A percentile compares a stretch with the other conserved stretches of the same genome.
phyloP scores from a whole-genome alignment of 2,888 invertebrate species.

The Lapara coniferarum region DNA sequence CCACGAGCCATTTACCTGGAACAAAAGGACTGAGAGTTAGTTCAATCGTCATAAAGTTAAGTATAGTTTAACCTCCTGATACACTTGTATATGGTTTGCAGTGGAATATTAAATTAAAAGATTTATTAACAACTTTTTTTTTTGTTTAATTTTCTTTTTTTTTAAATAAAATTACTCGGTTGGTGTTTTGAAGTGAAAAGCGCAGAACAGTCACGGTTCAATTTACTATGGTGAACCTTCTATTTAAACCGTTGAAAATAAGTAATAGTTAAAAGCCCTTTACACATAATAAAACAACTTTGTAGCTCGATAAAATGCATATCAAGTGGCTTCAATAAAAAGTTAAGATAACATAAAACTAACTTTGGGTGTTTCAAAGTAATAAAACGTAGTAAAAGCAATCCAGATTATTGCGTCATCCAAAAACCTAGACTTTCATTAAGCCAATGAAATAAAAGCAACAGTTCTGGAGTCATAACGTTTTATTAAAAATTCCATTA shows the following conservation, averaged over 20 bases:
- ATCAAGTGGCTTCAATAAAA: neutral
- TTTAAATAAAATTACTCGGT: too few relatives aligned
- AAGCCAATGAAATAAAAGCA: conserved; percentile 24
- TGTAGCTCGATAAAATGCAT: neutral
- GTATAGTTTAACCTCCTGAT: too few relatives aligned
- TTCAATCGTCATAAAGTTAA: too few relatives aligned
- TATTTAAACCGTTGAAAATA: too few relatives aligned
- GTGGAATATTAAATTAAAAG: too few relatives aligned
- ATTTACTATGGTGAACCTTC: too few relatives aligned
- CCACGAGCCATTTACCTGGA: conserved; percentile 94
- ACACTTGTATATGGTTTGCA: too few relatives aligned
- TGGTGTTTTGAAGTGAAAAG: too few relatives aligned
- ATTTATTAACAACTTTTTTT: too few relatives aligned
- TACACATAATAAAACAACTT: neutral
- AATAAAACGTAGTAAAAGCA: neutral
- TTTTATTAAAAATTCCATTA: conserved; percentile 25
- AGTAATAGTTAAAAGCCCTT: too few relatives aligned
- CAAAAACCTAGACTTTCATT: conserved; percentile 20
- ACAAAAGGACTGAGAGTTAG: conserved; percentile 38
- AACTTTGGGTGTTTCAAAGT: neutral
- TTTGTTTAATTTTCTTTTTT: too few relatives aligned
- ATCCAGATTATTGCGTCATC: conserved; percentile 3
- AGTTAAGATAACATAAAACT: neutral
- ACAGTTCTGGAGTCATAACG: conserved; percentile 18
- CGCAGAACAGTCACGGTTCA: too few relatives aligned